Conservation (phyloP, 2,113 vertebrate species). For the Osmerus eperlanus region DNA sequence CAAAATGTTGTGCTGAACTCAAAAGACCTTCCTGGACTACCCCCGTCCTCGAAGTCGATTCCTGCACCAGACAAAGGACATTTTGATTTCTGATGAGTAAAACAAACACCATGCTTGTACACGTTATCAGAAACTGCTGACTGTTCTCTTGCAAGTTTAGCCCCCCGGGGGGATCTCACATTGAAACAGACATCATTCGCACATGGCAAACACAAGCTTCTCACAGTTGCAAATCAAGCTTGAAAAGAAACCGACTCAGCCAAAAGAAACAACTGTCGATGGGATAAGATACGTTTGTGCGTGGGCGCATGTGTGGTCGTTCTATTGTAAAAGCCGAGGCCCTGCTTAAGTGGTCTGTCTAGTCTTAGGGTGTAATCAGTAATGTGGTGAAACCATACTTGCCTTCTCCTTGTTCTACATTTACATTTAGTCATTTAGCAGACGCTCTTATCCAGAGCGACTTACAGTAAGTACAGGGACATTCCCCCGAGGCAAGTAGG, state of each 20-base stretch:
- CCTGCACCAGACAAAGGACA: slow-evolving; percentile 35
- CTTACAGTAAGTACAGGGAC: too few species aligned
- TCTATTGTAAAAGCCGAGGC: not conserved
- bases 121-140: slow-evolving; percentile 63
- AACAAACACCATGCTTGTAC: slow-evolving; percentile 63
- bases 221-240: slow-evolving; percentile 43
- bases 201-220: slow-evolving; percentile 36
- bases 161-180: slow-evolving; percentile 46
- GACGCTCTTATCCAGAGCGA: too few species aligned
- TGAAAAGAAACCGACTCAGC: slow-evolving; percentile 19
- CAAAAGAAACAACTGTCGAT: not conserved
- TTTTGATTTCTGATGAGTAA: slow-evolving; percentile 61
- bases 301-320: not conserved
- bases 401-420: too few species aligned
- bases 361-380: not conserved
- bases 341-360: not conserved
- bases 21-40: slow-evolving; percentile 30
- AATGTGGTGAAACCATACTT: too few species aligned
- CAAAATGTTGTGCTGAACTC: slow-evolving; percentile 42
- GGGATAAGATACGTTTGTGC: not conserved
- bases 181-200: slow-evolving; percentile 26
- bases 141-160: slow-evolving; percentile 31
- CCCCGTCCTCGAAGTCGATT: slow-evolving; percentile 41
- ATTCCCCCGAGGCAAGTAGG: too few species aligned
- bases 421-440: too few species aligned